Conservation (phyloP, 2,797 vertebrate species). For the Cirrhinus molitorella region DNA sequence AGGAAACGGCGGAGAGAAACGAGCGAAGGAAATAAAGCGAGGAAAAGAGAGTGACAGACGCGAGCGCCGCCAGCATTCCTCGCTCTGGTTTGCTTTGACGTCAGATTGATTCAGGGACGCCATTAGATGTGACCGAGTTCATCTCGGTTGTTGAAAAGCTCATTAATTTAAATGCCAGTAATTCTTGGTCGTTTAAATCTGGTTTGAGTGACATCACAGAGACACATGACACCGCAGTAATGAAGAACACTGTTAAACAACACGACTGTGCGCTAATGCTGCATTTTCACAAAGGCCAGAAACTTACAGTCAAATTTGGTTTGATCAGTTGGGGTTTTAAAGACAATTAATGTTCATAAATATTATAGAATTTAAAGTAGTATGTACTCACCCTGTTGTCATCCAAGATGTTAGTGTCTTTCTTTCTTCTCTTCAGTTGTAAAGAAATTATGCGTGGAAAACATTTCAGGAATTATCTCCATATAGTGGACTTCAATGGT, state of each 20-base stretch:
- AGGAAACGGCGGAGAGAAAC: slow-evolving; percentile 28
- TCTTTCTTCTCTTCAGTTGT: no score
- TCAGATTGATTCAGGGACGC: slow-evolving; percentile 59
- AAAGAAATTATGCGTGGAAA: no score
- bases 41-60: slow-evolving; percentile 64
- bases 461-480: no score
- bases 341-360: no score
- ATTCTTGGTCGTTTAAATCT: slow-evolving; percentile 26
- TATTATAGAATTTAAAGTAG: no score
- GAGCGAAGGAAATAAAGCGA: background rate
- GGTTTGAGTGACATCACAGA: slow-evolving; percentile 12
- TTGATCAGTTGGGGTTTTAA: background rate
- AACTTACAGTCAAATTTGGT: background rate
- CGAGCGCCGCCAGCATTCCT: slow-evolving; percentile 69
- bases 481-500: no score
- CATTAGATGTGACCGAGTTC: slow-evolving; percentile 5
- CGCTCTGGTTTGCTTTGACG: slow-evolving; percentile 72
- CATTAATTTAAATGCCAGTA: slow-evolving; percentile 13
- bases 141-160: background rate
- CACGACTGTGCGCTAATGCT: background rate
- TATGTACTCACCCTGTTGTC: no score
- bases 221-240: background rate
- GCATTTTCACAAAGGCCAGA: background rate
- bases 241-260: background rate
- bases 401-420: no score